Evolutionary conservation across 2,113 vertebrate species (phyloP), one percentile per base, ranked within the genome.

Genomic region (Corvus hawaiiensis): DNA sequence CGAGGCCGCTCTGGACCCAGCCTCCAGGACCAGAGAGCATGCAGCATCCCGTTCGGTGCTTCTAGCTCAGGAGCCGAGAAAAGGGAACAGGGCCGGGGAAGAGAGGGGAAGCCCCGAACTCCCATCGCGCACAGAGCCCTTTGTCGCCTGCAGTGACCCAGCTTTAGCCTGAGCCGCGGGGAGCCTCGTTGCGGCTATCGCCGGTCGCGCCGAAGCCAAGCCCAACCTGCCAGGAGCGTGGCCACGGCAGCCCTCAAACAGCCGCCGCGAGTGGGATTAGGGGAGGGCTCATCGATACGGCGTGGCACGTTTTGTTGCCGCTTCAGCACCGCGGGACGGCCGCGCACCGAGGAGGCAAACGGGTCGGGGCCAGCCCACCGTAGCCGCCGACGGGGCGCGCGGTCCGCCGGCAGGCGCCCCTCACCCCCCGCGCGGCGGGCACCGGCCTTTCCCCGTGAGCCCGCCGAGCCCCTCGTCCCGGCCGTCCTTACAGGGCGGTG

Each of bases 391-490:
- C 13, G 54, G 48, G 52, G 19, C 32, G 8, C 3, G 16, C 24
- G 1, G 5, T 28, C 55, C 19, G 30, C 3, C 3, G 7, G 16
- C 26, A n/a, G 77, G 1, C 1, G 33, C 21, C 7, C 7, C 2
- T 13, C 54, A 0, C 9, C 18, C 46, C 44, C 68, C 3, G 32
- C 1, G 1, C 20, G 6, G 56, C 2, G 13, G 59, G 13, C 5
- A 9, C 66, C 39, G 72, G 68, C 76, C 87, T 73, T 93, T 73
- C 39, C 30, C 35, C 39, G 3, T 4, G 18, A 11, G 4, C 13
- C 21, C 10, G 1, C 6, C 3, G 10, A 54, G 39, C 9, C 30
- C 51, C 62, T 28, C 32, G 43, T 52, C 39, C 32, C 35, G 6
- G 43, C 35, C 44, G 48, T 3, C 43, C n/a, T 6, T 23, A 30